Evolutionary conservation across 2,888 invertebrate genomes (phyloP), one percentile per base, ranked within the genome.

Genomic region (Tipula lateralis): DNA sequence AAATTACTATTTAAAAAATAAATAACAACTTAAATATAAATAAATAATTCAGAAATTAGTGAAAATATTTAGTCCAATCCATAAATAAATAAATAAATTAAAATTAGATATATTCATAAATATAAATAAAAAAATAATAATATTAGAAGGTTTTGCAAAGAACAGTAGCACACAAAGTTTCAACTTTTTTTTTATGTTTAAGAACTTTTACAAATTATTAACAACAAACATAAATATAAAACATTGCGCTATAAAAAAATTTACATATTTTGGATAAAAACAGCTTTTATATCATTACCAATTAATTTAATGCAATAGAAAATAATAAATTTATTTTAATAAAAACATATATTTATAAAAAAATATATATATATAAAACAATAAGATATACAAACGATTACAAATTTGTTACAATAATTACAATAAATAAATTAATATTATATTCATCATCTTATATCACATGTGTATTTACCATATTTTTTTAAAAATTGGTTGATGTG

Each of bases 61-160:
- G 66, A 66, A 66, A 66, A 66, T 66, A 66, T 66, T 66, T 66
- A 66, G 66, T 9, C 66, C 66, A 66, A 66, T 66, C 66, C 66
- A 24, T 66, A 66, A 50, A 16, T 36, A 36, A 16, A 50, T 50
- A 50, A 50, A 44, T 16, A 24, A 24, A n/a, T n/a, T n/a, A 50
- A 24, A 66, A 66, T 66, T 66, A 66, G 66, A 66, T 66, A 66
- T 66, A 66, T 66, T 66, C 24, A 19, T 66, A 66, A 24, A 44
- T 44, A 44, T 66, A 50, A n/a, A 7, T 66, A 66, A 66, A 66
- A 66, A 66, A 66, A 19, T 9, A 50, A 19, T 19, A 50, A 19
- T 66, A 66, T 66, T 66, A 66, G 66, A 66, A 66, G 2, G 24
- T 66, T 66, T 66, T 66, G 24, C 6, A 66, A 50, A 50, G 19